Base-by-base conservation (phyloP, 2,888 invertebrate species). In the Lysandra coridon region DNA sequence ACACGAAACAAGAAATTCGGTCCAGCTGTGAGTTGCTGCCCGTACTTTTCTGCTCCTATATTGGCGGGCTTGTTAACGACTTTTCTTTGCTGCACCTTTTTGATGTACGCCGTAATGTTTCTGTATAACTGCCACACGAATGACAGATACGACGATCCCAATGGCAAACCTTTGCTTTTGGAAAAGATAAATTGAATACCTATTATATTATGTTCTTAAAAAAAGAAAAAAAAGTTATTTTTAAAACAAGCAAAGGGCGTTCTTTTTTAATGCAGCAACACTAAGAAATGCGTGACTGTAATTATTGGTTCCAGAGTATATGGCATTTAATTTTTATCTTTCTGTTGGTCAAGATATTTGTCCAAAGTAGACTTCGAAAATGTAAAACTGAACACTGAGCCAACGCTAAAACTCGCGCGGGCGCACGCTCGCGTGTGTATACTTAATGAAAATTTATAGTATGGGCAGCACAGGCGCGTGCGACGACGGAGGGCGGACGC, bases 71-170 rank as follows among this genome's bases (percentile, higher is more conserved):
- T 92, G 0, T 82, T 90, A 14, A 83, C 91, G 0, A 78, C 84
- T 0, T 80, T 81, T 0, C 57, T 91, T 0, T 85, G 83, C 4
- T 5, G 87, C 0, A 33, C 75, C 0, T 87, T 91, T 2, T 44
- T 87, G 0, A 49, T 81, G 0, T 87, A 84, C 17, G 92, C 89
- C 0, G 2, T 91, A 0, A 2, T 82, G 0, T 79, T 81, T 0
- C 7, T 92, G 2, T 83, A 81, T 14, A 86, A 87, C 53, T 86
- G 87, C 33, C 76, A 80, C 0, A 7, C 83, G 0, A 89, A 89
- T 64, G 83, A 87, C 78, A 87, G 84, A 10, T 90, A 82, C 62
- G 92, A 92, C 3, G 91, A 92, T 57, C 85, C 88, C 0, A 83
- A 88, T 1, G 84, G 85, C 0, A 89, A 88, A 69, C 82, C 83